Evolutionary conservation across 2,113 vertebrate species (phyloP).

Genomic region (Guaruba guarouba): DNA sequence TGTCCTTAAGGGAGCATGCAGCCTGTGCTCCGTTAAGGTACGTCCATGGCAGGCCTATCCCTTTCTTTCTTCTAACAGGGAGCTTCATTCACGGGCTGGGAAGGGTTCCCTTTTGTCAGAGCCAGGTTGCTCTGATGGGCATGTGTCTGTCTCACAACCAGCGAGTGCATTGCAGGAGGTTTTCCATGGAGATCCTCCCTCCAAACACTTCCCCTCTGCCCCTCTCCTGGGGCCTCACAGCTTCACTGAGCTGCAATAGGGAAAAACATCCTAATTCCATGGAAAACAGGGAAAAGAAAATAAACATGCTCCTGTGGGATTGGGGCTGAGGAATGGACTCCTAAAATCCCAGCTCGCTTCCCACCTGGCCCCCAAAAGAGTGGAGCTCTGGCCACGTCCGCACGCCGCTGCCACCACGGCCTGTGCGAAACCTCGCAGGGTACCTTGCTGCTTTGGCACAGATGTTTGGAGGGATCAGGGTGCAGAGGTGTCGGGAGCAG

Average conservation of each 20-base stretch:
- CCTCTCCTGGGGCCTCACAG: background rate
- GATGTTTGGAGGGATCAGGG: background rate
- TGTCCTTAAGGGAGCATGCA: background rate
- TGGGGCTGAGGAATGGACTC: background rate
- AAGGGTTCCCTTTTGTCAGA: background rate
- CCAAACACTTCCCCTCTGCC: background rate
- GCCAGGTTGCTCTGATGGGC: background rate
- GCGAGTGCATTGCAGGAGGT: rapidly evolving
- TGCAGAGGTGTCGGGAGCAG: background rate
- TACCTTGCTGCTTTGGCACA: background rate
- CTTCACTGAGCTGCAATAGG: background rate
- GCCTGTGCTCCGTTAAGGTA: background rate
- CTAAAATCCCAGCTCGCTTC: background rate
- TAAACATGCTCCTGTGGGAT: background rate
- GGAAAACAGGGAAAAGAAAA: background rate
- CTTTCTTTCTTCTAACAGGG: background rate
- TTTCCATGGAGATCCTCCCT: background rate
- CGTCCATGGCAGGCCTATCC: background rate
- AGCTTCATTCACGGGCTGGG: background rate
- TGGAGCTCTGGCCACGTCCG: background rate
- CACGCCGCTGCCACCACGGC: background rate
- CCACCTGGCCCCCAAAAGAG: background rate
- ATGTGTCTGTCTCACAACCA: background rate
- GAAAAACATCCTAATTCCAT: background rate
- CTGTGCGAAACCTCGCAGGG: background rate